Evolutionary conservation across 1,140 invertebrate genomes (phyloP).

Genomic region (Drosophila asahinai): DNA sequence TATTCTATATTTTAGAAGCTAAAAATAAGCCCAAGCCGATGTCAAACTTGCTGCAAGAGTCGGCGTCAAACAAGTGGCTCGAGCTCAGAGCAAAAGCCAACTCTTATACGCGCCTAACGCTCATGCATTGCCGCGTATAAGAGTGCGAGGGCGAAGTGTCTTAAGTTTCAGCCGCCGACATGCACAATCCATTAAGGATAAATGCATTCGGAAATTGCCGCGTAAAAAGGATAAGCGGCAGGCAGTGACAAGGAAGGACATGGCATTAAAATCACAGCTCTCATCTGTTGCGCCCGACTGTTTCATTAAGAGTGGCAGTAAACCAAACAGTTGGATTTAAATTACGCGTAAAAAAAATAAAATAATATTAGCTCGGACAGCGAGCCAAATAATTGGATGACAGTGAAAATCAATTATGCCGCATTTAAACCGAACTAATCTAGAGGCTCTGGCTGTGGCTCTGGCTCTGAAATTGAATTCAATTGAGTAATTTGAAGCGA

Average conservation of each 20-base stretch:
- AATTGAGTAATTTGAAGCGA: conserved; percentile 63
- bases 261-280: conserved; percentile 13
- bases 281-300: conserved; percentile 29
- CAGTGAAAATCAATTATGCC: conserved; percentile 68
- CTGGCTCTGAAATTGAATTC: conserved; percentile 50
- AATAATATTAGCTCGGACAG: conserved; percentile 8
- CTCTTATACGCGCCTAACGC: conserved; percentile 39
- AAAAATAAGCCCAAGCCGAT: not conserved
- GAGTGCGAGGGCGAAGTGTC: conserved; percentile 7
- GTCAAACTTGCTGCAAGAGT: conserved; percentile 16
- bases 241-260: conserved; percentile 29
- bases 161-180: conserved; percentile 15
- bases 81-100: not conserved
- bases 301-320: conserved; percentile 40
- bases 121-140: conserved; percentile 25
- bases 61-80: conserved; percentile 15
- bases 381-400: conserved; percentile 26
- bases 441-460: conserved; percentile 2
- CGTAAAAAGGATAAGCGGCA: conserved; percentile 45
- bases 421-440: conserved; percentile 43
- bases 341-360: conserved; percentile 15
- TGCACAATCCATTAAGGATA: conserved; percentile 54
- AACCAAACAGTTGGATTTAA: conserved; percentile 24
- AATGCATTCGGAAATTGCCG: conserved; percentile 28
- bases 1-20: not conserved